Evolutionary conservation across 2,888 invertebrate species (phyloP), one percentile per base, ranked within the genome.

Genomic region (Zaprionus lineosus): DNA sequence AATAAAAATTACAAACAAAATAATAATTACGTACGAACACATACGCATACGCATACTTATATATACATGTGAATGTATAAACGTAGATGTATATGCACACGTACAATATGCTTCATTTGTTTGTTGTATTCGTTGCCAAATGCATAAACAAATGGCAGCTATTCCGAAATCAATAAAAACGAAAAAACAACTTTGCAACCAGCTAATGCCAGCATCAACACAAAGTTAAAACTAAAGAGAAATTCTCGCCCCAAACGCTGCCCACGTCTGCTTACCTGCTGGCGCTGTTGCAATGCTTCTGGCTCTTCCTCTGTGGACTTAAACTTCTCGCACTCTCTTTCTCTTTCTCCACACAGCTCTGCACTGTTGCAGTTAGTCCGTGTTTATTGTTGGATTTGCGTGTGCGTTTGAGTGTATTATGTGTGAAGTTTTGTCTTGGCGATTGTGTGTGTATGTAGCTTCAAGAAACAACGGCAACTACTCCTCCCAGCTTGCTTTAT

Each of bases 401-500:
- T 48, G 12, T 50, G 33, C 34, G 9, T 31, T 24, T 48, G 44
- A 44, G 43, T 57, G 7, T 26, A 9, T 47, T 33, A 33, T 33
- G 28, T 47, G 36, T 51, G 21, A 43, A n/a, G n/a, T n/a, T n/a
- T n/a, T n/a, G n/a, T n/a, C n/a, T n/a, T n/a, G n/a, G n/a, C n/a
- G n/a, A n/a, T 55, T 48, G 33, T 40, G 18, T 19, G 26, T 19
- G 5, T 53, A 39, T 31, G 28, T 21, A 53, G 52, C 64, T 48
- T 57, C 53, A 58, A 64, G 65, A 64, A 64, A 59, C 56, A 72
- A 56, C 59, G 63, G 59, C 55, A 62, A 74, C 73, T 72, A 71
- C 76, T 78, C 79, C 72, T 68, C 76, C 74, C 64, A 79, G 64
- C 59, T 73, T 73, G 67, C 61, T 83, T 39, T 56, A 79, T 78